These are phyloP conservation scores for Sebastes miniatus DNA, from an alignment of 2,797 vertebrate species.

Conservation along the genomic window DNA sequence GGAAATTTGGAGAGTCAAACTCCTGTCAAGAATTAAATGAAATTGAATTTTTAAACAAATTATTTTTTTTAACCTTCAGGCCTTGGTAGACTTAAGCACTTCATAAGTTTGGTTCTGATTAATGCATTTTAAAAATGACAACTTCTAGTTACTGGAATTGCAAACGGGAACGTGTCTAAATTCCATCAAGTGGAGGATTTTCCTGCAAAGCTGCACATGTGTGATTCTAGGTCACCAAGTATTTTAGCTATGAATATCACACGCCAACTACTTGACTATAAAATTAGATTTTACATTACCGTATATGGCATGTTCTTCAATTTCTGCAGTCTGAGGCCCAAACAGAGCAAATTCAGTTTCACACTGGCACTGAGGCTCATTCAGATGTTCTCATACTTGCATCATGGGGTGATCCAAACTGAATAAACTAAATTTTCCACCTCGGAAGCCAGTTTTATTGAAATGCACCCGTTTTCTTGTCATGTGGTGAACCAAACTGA, in stretches of 20 bases:
- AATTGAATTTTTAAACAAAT: slow-evolving; percentile 46
- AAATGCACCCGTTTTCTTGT: slow-evolving; percentile 21
- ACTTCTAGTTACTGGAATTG: background rate
- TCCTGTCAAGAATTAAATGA: slow-evolving; percentile 14
- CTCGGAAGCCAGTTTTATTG: slow-evolving; percentile 16
- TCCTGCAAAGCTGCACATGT: background rate
- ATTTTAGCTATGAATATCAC: slow-evolving; percentile 1
- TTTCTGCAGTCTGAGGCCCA: background rate
- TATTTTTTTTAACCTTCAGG: slow-evolving; percentile 22
- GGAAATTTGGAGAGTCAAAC: slow-evolving; percentile 8
- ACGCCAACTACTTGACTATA: slow-evolving; percentile 2
- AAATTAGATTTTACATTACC: background rate
- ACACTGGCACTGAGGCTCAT: slow-evolving; percentile 17
- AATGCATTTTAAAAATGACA: slow-evolving; percentile 10
- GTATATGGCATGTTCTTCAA: background rate
- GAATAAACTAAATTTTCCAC: slow-evolving; percentile 40
- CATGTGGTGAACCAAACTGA: slow-evolving; percentile 10
- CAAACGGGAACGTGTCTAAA: background rate
- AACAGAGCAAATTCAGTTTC: slow-evolving; percentile 42
- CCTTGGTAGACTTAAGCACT: slow-evolving; percentile 29
- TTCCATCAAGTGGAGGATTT: background rate
- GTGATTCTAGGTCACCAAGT: slow-evolving; percentile 7
- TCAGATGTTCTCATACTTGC: slow-evolving; percentile 38
- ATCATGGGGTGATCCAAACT: slow-evolving; percentile 19
- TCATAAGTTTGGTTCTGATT: slow-evolving; percentile 22